These are phyloP conservation scores for Crotalus helleri DNA, from an alignment of 2,113 vertebrate species.

Conservation along the genomic window DNA sequence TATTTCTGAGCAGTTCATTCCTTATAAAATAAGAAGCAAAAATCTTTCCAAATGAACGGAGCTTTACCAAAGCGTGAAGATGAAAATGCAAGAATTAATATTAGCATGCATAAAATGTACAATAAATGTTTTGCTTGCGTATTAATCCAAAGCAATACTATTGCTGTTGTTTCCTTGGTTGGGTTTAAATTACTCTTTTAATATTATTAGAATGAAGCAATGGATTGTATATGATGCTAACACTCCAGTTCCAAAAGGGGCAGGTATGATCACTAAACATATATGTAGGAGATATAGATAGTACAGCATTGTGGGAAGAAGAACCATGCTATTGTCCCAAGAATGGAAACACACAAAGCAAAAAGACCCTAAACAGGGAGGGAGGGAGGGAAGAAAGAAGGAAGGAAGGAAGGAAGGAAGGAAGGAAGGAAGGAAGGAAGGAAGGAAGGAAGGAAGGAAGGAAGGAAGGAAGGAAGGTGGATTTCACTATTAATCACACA, in stretches of 20 bases:
- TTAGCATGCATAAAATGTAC: background rate
- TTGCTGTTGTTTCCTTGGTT: background rate
- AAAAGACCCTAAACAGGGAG: background rate
- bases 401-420: background rate
- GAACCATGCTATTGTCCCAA: background rate
- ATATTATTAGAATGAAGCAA: background rate
- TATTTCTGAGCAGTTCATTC: constrained; percentile 78
- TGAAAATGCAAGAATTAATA: background rate
- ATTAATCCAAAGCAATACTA: background rate
- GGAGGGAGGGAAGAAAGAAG: background rate
- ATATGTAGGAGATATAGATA: background rate
- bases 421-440: background rate
- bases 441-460: no score
- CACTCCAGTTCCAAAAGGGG: background rate
- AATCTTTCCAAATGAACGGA: background rate
- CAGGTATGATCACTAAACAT: background rate
- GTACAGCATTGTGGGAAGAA: background rate
- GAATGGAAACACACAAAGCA: background rate
- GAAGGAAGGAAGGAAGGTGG: background rate
- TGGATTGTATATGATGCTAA: background rate
- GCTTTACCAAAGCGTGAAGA: background rate
- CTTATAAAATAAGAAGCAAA: constrained; percentile 56
- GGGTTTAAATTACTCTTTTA: background rate
- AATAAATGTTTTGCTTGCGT: background rate
- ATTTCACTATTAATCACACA: background rate